Base-by-base conservation (phyloP, 2,888 invertebrate species). In the Lithophane socia region DNA sequence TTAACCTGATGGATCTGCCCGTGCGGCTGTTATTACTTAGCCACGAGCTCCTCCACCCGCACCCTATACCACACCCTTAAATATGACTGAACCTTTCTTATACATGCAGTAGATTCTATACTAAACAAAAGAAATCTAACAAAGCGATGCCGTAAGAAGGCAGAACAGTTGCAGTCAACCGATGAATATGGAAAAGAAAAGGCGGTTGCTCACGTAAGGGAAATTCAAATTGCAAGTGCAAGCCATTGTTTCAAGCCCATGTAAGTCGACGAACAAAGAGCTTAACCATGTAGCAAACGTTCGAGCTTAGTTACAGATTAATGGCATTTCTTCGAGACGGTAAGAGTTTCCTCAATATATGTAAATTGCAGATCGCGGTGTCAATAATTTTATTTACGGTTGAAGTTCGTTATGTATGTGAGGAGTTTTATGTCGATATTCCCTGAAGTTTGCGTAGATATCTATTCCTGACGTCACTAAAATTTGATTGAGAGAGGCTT, bases 221-320 rank as follows among this genome's bases (percentile, higher is more conserved):
- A 92, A 93, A 94, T 94, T 93, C 92, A 92, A 94, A 94, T 94
- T 91, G 93, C 91, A 89, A 86, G 86, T 86, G 87, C 89, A 91
- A 91, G 90, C 87, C 92, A 94, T 94, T 95, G 95, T 94, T 91
- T 90, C 85, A 89, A 86, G 89, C 85, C 88, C 86, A 86, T 90
- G 90, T 89, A 91, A 90, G 90, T 90, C 87, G 87, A 76, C 81
- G 84, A 87, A 89, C 87, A 91, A 91, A 94, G 92, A 92, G 94
- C 94, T 92, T 92, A 90, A 93, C 87, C 93, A 90, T 93, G 94
- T 93, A 91, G 89, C 87, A 89, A 91, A 87, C 86, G 89, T 86
- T 86, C 87, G 80, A 86, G 90, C 91, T 90, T 91, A 88, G 92
- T 90, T 89, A 90, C 88, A 89, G 91, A 93, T 92, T 94, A 92